Percentiles rank a stretch among this genome's conserved stretches.
Conservation (phyloP, 2,797 vertebrate genomes). For the Calcarius lapponicus region DNA sequence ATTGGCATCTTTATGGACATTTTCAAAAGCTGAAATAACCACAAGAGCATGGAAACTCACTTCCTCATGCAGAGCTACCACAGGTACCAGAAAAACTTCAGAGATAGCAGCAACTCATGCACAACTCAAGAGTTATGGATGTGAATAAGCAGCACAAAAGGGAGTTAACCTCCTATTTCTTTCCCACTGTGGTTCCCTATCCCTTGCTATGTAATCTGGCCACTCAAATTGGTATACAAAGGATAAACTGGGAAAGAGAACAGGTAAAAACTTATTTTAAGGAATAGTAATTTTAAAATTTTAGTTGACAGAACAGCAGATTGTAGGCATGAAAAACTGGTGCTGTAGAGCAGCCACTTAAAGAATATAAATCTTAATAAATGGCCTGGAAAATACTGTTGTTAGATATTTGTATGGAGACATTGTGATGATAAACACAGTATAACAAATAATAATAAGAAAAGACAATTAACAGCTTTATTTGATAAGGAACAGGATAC, state of each 20-base stretch:
- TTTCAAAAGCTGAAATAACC: background rate
- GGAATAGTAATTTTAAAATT: background rate
- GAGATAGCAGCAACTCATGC: background rate
- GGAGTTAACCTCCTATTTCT: background rate
- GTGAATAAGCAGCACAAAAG: background rate
- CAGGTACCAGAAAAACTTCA: background rate
- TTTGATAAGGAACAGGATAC: slow-evolving; percentile 15
- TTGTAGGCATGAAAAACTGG: background rate
- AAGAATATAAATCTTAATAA: background rate
- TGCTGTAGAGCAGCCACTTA: background rate
- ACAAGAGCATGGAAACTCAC: background rate
- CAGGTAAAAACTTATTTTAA: background rate
- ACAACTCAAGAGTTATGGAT: background rate
- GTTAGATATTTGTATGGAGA: background rate
- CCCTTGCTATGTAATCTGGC: background rate
- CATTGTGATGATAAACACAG: background rate
- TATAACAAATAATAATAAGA: background rate
- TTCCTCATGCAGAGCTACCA: background rate
- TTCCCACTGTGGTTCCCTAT: background rate
- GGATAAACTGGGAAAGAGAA: background rate
- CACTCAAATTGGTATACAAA: background rate
- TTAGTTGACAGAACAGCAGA: background rate
- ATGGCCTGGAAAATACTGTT: background rate
- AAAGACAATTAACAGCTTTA: background rate
- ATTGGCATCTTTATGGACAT: background rate